A percentile compares a stretch with the other conserved stretches of the same genome.
phyloP scores from a whole-genome alignment of 2,797 vertebrate species.

The Platyrinchus mystaceus region DNA sequence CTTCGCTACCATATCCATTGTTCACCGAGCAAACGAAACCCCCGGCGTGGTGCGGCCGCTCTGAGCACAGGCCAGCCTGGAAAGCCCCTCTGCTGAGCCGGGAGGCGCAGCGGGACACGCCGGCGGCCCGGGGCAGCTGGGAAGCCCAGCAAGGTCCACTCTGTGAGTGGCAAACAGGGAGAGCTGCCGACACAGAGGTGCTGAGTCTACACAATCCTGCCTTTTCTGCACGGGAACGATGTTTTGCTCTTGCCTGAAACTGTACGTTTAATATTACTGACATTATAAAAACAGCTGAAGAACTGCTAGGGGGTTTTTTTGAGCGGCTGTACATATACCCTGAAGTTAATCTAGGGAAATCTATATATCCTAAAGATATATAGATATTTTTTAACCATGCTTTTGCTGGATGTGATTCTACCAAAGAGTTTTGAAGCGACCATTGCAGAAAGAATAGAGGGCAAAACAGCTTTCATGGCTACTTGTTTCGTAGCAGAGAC shows the following conservation, averaged over 20 bases:
- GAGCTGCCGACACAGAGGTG: rapidly evolving
- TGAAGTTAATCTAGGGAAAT: background rate
- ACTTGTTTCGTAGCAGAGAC: background rate
- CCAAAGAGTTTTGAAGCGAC: background rate
- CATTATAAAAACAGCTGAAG: background rate
- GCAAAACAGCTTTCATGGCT: background rate
- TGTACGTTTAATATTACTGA: background rate
- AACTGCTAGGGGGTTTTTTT: background rate
- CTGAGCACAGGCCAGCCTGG: background rate
- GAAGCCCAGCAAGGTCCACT: background rate
- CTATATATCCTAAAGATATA: background rate
- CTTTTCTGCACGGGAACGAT: background rate
- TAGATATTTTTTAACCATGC: background rate
- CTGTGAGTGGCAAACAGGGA: background rate
- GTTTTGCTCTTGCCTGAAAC: background rate
- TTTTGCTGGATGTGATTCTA: background rate
- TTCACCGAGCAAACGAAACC: background rate
- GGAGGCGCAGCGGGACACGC: background rate
- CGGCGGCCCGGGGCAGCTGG: background rate
- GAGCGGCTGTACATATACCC: rapidly evolving
- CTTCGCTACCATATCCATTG: background rate
- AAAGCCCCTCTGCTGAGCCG: background rate
- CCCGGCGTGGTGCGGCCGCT: rapidly evolving
- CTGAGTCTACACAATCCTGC: background rate
- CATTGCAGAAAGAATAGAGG: background rate